phyloP scores from a whole-genome alignment of 2,888 invertebrate genomes.

The Proisotoma minuta region DNA sequence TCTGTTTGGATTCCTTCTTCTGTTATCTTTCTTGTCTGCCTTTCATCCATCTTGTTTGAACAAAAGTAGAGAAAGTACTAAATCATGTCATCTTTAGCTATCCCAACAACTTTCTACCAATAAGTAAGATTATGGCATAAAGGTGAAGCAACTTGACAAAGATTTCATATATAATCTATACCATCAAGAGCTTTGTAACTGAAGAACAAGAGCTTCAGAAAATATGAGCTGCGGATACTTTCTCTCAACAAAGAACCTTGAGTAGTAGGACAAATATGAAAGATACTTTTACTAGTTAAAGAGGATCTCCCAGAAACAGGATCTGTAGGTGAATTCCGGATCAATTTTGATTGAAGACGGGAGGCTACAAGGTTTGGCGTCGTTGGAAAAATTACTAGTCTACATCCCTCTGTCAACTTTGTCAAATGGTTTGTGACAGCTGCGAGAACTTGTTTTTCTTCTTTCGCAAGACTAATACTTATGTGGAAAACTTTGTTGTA shows the following conservation, averaged over 20 bases:
- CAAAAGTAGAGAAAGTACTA: conserved; percentile 23
- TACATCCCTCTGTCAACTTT: conserved; percentile 10
- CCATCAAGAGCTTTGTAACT: too few species aligned
- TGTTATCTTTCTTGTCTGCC: conserved; percentile 16
- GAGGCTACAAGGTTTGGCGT: background rate
- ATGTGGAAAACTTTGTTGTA: too few species aligned
- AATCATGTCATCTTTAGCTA: conserved; percentile 32
- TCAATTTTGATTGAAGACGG: conserved; percentile 6
- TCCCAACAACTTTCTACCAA: background rate
- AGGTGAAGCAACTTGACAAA: background rate
- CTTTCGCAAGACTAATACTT: too few species aligned
- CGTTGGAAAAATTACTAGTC: background rate
- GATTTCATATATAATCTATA: too few species aligned
- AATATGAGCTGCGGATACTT: too few species aligned
- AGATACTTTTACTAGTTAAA: too few species aligned
- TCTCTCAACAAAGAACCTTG: too few species aligned
- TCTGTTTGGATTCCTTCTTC: background rate
- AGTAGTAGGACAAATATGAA: too few species aligned
- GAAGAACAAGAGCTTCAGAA: too few species aligned
- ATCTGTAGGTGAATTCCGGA: too few species aligned
- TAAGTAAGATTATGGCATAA: background rate
- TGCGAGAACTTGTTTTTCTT: background rate
- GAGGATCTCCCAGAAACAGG: too few species aligned
- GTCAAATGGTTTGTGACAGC: conserved; percentile 10
- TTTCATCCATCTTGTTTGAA: conserved; percentile 34